A percentile compares a stretch with the other conserved stretches of the same genome.
Evolutionary conservation across 1,140 invertebrate species (phyloP).

Genomic region (Drosophila nikananu): DNA sequence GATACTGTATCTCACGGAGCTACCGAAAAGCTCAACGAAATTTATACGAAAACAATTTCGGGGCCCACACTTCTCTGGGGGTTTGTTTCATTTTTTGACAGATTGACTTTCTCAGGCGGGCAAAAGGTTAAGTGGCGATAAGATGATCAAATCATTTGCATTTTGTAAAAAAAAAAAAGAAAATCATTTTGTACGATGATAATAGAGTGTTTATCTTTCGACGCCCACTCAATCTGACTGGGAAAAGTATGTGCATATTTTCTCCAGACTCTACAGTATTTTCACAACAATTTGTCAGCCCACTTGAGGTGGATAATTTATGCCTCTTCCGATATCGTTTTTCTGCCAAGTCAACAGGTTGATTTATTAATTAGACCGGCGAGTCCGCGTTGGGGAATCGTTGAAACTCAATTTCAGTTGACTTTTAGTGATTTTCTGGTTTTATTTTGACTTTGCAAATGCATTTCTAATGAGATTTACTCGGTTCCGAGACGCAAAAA

Average conservation of each 20-base stretch:
- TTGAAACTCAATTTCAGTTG: slow-evolving; percentile 21
- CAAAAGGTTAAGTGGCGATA: slow-evolving; percentile 49
- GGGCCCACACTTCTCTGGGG: slow-evolving; percentile 10
- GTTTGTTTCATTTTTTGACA: slow-evolving; percentile 29
- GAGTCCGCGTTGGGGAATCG: slow-evolving; percentile 21
- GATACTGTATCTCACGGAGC: slow-evolving; percentile 52
- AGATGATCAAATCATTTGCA: slow-evolving; percentile 57
- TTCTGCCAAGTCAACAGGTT: slow-evolving; percentile 35
- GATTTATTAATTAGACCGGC: slow-evolving; percentile 67
- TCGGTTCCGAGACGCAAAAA: slow-evolving; percentile 36
- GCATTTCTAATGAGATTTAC: slow-evolving; percentile 73
- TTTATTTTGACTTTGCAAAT: slow-evolving; percentile 64
- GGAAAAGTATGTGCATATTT: slow-evolving; percentile 35
- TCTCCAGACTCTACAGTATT: not conserved
- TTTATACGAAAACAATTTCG: slow-evolving; percentile 16
- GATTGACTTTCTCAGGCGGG: slow-evolving; percentile 42
- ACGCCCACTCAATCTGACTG: slow-evolving; percentile 46
- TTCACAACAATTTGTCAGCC: slow-evolving; percentile 20
- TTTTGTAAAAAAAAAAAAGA: slow-evolving; percentile 11
- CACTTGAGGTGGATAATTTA: slow-evolving; percentile 50
- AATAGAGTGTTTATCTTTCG: slow-evolving; percentile 45
- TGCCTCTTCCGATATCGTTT: slow-evolving; percentile 25
- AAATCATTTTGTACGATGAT: slow-evolving; percentile 17
- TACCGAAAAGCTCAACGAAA: slow-evolving; percentile 50
- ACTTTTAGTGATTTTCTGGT: slow-evolving; percentile 34